These are phyloP conservation scores for Morone chrysops DNA, from an alignment of 2,113 vertebrate species.

Conservation along the genomic window DNA sequence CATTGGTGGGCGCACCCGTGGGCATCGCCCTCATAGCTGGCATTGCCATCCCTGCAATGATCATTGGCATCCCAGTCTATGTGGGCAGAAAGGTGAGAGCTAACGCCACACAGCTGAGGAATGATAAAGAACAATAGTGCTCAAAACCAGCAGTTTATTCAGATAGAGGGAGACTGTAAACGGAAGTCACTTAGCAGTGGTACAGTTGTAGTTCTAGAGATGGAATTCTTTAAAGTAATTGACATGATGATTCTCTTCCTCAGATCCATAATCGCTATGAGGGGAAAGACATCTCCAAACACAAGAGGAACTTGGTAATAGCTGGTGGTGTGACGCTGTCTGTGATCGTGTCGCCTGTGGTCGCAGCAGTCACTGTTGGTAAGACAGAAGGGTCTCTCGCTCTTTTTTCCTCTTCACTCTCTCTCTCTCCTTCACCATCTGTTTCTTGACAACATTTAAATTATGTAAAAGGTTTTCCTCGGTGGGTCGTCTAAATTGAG, in stretches of 20 bases:
- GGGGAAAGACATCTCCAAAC: constrained; percentile 97
- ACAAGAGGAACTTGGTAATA: constrained; percentile 97
- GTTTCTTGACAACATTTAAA: not conserved
- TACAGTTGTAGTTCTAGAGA: not conserved
- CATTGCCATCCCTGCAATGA: constrained; percentile 98
- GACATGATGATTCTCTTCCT: not conserved
- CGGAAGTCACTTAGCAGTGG: not conserved
- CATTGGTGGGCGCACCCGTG: constrained; percentile 96
- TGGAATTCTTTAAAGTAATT: not conserved
- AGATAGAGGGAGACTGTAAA: not conserved
- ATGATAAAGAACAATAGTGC: too few species aligned
- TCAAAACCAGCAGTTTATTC: not conserved
- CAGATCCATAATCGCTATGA: constrained; percentile 98
- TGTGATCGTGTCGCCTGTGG: constrained; percentile 96
- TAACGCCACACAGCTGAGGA: not conserved
- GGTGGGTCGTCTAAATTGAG: not conserved
- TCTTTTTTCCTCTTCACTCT: not conserved
- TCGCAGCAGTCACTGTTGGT: constrained; percentile 98
- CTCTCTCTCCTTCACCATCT: not conserved
- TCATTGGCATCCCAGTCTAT: constrained; percentile 98
- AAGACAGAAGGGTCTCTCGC: constrained; percentile 66
- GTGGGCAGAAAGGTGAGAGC: constrained; percentile 94
- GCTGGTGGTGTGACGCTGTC: constrained; percentile 97
- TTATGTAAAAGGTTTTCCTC: not conserved
- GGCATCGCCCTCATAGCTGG: constrained; percentile 99